Percentiles rank a stretch among this genome's conserved stretches.
Conservation (phyloP, 2,888 invertebrate genomes). For the Gari tellinella region DNA sequence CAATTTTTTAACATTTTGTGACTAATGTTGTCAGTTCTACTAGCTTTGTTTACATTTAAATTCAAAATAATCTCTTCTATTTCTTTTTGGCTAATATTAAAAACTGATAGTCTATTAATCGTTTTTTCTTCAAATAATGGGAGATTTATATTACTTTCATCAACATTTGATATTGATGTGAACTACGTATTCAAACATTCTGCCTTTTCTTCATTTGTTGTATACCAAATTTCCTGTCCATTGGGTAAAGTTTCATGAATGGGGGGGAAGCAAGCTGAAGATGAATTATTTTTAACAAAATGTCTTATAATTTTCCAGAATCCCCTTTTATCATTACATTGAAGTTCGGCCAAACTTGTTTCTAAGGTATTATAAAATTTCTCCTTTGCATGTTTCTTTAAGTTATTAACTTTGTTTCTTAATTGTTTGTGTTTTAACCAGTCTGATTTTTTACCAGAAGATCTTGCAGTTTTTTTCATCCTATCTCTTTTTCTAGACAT, state of each 20-base stretch:
- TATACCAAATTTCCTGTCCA: neutral
- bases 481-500: slow-evolving; percentile 10
- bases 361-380: slow-evolving; percentile 4
- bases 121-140: neutral
- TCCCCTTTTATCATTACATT: neutral
- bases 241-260: neutral
- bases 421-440: slow-evolving; percentile 19
- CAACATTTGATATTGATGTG: slow-evolving; percentile 1
- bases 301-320: slow-evolving; percentile 13
- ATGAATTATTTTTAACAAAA: slow-evolving; percentile 1
- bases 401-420: slow-evolving; percentile 17
- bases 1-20: slow-evolving; percentile 8
- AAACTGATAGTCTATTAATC: neutral
- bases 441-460: slow-evolving; percentile 4
- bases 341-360: neutral
- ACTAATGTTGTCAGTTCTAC: slow-evolving; percentile 4
- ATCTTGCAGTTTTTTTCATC: slow-evolving; percentile 8
- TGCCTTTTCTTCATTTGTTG: slow-evolving; percentile 10
- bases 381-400: slow-evolving; percentile 15
- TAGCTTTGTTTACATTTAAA: slow-evolving; percentile 15
- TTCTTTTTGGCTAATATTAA: neutral
- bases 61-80: neutral
- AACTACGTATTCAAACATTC: slow-evolving; percentile 12
- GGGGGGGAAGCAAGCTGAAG: slow-evolving; percentile 1
- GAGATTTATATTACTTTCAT: neutral